Conservation (phyloP, 2,797 vertebrate genomes). For the Eleutherodactylus coqui region DNA sequence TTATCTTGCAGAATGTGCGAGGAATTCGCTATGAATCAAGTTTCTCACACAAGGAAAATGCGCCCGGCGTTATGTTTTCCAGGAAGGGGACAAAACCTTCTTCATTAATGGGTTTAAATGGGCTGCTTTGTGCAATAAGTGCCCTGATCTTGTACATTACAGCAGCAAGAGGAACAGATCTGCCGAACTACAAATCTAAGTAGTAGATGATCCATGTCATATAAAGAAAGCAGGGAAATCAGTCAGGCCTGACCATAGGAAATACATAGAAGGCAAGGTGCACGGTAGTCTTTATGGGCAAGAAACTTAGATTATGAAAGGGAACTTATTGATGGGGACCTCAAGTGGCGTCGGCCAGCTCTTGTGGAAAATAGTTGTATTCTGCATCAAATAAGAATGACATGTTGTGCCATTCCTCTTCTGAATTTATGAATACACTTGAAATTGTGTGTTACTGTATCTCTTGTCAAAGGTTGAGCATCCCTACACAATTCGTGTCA, state of each 20-base stretch:
- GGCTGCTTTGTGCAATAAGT: background rate
- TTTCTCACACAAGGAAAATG: background rate
- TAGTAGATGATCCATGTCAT: background rate
- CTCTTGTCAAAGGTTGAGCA: too few relatives aligned
- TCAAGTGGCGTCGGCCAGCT: too few relatives aligned
- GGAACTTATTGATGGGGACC: too few relatives aligned
- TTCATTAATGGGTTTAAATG: background rate
- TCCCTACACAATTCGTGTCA: too few relatives aligned
- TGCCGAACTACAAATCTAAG: background rate
- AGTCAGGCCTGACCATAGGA: background rate
- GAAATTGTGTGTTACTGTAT: too few relatives aligned
- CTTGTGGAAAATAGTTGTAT: too few relatives aligned
- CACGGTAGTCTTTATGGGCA: too few relatives aligned
- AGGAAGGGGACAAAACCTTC: background rate
- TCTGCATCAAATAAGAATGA: too few relatives aligned
- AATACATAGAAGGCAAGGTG: background rate
- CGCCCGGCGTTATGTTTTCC: background rate
- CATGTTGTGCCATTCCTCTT: too few relatives aligned
- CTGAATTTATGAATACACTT: too few relatives aligned
- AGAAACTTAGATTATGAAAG: too few relatives aligned
- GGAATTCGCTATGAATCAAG: background rate
- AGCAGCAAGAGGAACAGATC: background rate
- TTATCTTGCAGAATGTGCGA: background rate
- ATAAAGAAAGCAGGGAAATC: background rate
- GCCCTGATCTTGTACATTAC: conserved; percentile 1